Evolutionary conservation across 2,888 invertebrate species (phyloP), one percentile per base, ranked within the genome.

Genomic region (Sicus ferrugineus): DNA sequence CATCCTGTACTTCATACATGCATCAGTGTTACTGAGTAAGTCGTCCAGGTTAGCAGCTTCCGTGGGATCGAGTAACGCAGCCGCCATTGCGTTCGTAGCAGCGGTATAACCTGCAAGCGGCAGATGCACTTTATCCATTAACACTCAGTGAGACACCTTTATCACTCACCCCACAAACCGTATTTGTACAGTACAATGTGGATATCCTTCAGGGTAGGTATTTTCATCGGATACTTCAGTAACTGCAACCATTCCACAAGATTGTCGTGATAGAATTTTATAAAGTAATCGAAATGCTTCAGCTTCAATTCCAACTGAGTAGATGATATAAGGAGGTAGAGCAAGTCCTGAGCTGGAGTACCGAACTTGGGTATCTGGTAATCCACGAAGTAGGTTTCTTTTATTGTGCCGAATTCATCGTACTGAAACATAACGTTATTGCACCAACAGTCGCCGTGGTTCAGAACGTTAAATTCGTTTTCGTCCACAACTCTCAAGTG

Each of bases 391-490:
- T 77, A 76, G 1, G 79, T 78, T 54, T 84, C 79, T 16, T 75
- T 74, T 7, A 83, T 78, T 9, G 76, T 72, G 0, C 76, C 77
- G 0, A 72, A 66, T 1, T 71, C 75, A 23, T 79, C 75, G 63
- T 82, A 75, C 42, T 79, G 75, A 38, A 83, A 83, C 75, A 84
- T 83, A 21, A 84, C 78, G 67, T 84, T 84, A 34, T 84, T 84
- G 38, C 79, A 78, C 84, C 84, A 84, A 65, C 81, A 81, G 72
- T 84, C 84, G 2, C 79, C 78, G 65, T 83, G 83, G 70, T 81
- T 83, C 0, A 83, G 61, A 5, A 80, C 81, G 75, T 78, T 78
- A 28, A 83, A 80, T n/a, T 77, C 80, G 63, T 72, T 68, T 0
- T 61, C 67, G 66, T 79, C 76, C 4, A 69, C 9, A 2, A 69